Percentiles rank a stretch among this genome's conserved stretches.
Evolutionary conservation across 2,797 vertebrate species (phyloP).

Genomic region (Periophthalmus magnuspinnatus): DNA sequence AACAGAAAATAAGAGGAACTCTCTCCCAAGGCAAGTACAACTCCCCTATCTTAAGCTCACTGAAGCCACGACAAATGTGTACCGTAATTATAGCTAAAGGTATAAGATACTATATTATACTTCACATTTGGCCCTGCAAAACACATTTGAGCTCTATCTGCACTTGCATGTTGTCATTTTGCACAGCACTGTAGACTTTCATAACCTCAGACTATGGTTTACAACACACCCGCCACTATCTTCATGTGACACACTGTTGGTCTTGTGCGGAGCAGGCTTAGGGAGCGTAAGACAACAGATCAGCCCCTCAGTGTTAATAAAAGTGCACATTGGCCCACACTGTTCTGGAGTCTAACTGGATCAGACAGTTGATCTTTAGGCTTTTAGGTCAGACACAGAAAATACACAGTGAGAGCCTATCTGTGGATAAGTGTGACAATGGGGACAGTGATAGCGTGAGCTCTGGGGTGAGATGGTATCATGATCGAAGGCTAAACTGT

Average conservation of each 20-base stretch:
- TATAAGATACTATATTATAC: neutral
- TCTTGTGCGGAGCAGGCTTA: neutral
- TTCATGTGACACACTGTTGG: neutral
- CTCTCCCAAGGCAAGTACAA: too few relatives aligned
- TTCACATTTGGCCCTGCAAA: neutral
- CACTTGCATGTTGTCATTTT: neutral
- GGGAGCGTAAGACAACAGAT: neutral
- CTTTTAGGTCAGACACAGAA: slow-evolving; percentile 47
- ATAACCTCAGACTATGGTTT: neutral
- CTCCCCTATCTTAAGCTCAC: neutral
- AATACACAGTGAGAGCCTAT: slow-evolving; percentile 42
- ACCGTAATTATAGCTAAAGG: neutral
- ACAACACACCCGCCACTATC: neutral
- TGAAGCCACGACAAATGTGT: neutral
- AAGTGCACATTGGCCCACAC: neutral
- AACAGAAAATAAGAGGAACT: too few relatives aligned
- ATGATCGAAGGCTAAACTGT: slow-evolving; percentile 54
- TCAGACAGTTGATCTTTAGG: slow-evolving; percentile 54
- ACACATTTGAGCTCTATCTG: neutral
- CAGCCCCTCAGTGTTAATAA: slow-evolving; percentile 3
- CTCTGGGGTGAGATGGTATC: slow-evolving; percentile 43
- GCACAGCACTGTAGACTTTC: neutral
- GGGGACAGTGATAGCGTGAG: slow-evolving; percentile 36
- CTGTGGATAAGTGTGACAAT: slow-evolving; percentile 42
- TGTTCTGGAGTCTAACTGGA: slow-evolving; percentile 30